These are phyloP conservation scores for Drosophila dunni DNA, from an alignment of 1,140 invertebrate species.

Conservation along the genomic window DNA sequence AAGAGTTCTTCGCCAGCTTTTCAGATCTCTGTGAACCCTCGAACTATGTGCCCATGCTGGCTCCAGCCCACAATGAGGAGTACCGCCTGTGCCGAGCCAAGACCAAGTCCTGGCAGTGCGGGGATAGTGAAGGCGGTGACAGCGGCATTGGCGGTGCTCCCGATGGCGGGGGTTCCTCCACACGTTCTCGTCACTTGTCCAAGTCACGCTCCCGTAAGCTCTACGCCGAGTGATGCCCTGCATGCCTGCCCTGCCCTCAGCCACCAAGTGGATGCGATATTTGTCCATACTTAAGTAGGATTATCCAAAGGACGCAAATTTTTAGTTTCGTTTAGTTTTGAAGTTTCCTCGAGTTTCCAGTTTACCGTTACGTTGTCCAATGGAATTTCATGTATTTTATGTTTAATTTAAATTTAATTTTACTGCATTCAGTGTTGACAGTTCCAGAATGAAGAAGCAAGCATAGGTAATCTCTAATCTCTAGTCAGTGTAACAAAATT, in stretches of 20 bases:
- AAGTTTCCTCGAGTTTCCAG: neutral
- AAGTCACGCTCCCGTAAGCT: constrained; percentile 68
- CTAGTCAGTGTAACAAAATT: constrained; percentile 62
- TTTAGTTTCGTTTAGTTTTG: constrained; percentile 46
- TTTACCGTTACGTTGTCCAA: constrained; percentile 51
- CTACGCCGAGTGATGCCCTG: constrained; percentile 48
- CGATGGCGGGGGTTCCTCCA: constrained; percentile 9
- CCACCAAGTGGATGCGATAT: neutral
- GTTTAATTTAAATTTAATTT: constrained; percentile 44
- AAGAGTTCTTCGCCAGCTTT: constrained; percentile 91
- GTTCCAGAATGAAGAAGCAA: constrained; percentile 25
- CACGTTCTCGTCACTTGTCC: constrained; percentile 24
- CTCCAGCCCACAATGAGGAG: constrained; percentile 90
- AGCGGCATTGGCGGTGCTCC: constrained; percentile 57
- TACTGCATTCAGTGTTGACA: constrained; percentile 31
- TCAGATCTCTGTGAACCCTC: constrained; percentile 90
- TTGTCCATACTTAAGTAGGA: neutral
- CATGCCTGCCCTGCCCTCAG: no score
- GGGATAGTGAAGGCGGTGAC: constrained; percentile 57
- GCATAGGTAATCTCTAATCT: constrained; percentile 43
- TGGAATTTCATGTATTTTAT: constrained; percentile 24
- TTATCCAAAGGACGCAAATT: constrained; percentile 45
- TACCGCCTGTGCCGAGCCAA: constrained; percentile 88
- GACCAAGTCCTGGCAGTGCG: constrained; percentile 87
- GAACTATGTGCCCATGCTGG: constrained; percentile 91